A percentile compares a stretch with the other conserved stretches of the same genome.
These are phyloP conservation scores for Micropoecilia bifurca DNA, from an alignment of 2,797 vertebrate species.

Conservation along the genomic window DNA sequence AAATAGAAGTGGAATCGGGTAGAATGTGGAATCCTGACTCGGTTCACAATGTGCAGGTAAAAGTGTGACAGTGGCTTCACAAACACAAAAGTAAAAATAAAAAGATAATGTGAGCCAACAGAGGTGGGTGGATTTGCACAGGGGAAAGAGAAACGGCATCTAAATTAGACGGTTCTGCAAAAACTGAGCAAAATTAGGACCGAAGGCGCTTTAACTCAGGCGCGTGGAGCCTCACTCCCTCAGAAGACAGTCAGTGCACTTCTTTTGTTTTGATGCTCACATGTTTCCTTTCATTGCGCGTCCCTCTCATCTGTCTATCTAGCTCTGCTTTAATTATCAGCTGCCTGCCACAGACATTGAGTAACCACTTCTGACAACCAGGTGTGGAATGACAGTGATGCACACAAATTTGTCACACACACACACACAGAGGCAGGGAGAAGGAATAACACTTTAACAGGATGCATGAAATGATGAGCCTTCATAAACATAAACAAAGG, in stretches of 20 bases:
- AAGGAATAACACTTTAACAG: slow-evolving; percentile 19
- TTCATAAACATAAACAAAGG: slow-evolving; percentile 60
- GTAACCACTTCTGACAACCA: slow-evolving; percentile 62
- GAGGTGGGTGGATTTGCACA: slow-evolving; percentile 62
- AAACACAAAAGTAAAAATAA: slow-evolving; percentile 61
- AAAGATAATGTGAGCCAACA: slow-evolving; percentile 41
- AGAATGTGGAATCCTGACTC: slow-evolving; percentile 13
- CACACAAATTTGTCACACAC: slow-evolving; percentile 14
- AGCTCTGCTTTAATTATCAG: slow-evolving; percentile 64
- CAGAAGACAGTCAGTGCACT: slow-evolving; percentile 5
- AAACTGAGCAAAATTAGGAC: slow-evolving; percentile 34
- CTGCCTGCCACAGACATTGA: slow-evolving; percentile 41
- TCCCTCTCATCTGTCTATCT: slow-evolving; percentile 51
- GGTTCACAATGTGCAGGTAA: slow-evolving; percentile 49
- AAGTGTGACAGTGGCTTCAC: slow-evolving; percentile 35
- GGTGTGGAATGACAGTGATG: slow-evolving; percentile 53
- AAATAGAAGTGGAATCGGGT: not conserved
- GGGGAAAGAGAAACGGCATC: slow-evolving; percentile 10
- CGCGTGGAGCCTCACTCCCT: slow-evolving; percentile 14
- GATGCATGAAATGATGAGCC: slow-evolving; percentile 45
- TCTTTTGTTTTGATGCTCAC: slow-evolving; percentile 43
- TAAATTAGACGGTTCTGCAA: slow-evolving; percentile 34
- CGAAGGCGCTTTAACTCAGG: slow-evolving; percentile 13
- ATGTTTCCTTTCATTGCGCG: slow-evolving; percentile 43
- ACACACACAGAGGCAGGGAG: slow-evolving; percentile 3